Conservation (phyloP, 2,888 invertebrate genomes). For the Trissoscelio sp. region DNA sequence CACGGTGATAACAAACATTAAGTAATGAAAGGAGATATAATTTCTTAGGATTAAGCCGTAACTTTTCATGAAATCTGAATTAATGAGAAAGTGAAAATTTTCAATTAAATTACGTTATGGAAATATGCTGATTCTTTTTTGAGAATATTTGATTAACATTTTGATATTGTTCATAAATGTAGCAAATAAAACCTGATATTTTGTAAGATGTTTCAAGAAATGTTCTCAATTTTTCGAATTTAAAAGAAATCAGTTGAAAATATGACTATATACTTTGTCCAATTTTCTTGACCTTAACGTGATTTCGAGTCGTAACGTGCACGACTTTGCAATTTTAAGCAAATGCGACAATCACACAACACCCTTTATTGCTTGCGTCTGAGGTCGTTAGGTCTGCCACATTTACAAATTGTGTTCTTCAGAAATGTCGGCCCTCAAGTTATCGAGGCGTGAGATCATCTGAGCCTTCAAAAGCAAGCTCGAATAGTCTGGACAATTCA, state of each 20-base stretch:
- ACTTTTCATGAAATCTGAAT: slow-evolving; percentile 12
- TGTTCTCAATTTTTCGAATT: background rate
- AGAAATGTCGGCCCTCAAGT: slow-evolving; percentile 43
- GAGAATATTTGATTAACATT: too few relatives aligned
- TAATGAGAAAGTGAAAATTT: background rate
- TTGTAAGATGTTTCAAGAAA: too few relatives aligned
- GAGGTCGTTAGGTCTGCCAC: slow-evolving; percentile 44
- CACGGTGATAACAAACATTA: slow-evolving; percentile 13
- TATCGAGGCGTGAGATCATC: slow-evolving; percentile 55
- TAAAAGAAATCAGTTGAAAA: slow-evolving; percentile 1
- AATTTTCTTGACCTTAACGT: slow-evolving; percentile 31
- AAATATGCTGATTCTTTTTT: too few relatives aligned
- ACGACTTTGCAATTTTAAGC: slow-evolving; percentile 50
- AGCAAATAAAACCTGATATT: too few relatives aligned
- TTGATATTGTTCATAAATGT: too few relatives aligned
- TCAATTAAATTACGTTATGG: background rate
- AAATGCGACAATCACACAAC: slow-evolving; percentile 51
- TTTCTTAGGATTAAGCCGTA: slow-evolving; percentile 13
- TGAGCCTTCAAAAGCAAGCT: slow-evolving; percentile 49
- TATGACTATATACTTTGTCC: background rate
- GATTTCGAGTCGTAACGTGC: slow-evolving; percentile 14
- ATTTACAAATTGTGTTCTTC: slow-evolving; percentile 62
- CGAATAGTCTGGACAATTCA: slow-evolving; percentile 56
- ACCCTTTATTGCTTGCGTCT: slow-evolving; percentile 44
- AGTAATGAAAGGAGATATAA: slow-evolving; percentile 10